Conservation (phyloP, 2,113 vertebrate genomes). For the human region DNA sequence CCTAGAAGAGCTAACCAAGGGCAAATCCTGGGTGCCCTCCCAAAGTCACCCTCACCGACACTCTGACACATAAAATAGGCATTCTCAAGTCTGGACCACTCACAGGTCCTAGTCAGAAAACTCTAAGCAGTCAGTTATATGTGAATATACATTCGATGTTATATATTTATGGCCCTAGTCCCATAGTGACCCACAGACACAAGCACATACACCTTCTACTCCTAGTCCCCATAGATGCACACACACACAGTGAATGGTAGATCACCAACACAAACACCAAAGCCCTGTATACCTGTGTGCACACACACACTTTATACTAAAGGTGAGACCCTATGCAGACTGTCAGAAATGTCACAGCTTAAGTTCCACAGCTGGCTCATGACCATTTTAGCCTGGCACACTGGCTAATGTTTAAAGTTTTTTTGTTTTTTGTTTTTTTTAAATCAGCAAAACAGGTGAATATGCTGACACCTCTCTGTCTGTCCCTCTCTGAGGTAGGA, state of each 20-base stretch:
- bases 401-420: not conserved
- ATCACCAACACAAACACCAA: not conserved
- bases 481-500: not conserved
- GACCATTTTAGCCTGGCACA: not conserved
- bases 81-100: not conserved
- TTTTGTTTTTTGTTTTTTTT: too few relatives aligned
- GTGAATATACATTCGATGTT: not conserved
- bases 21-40: slow-evolving; percentile 11
- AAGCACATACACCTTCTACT: not conserved
- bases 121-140: not conserved
- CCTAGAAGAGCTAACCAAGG: not conserved
- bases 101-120: not conserved
- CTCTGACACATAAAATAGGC: not conserved
- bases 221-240: not conserved
- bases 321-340: not conserved
- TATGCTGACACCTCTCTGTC: not conserved
- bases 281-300: not conserved
- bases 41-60: not conserved
- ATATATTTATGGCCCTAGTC: not conserved
- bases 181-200: not conserved
- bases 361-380: not conserved
- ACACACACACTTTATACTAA: not conserved
- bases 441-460: not conserved
- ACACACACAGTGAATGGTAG: not conserved
- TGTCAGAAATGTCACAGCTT: not conserved